Evolutionary conservation across 2,888 invertebrate genomes (phyloP).

Genomic region (Parelbella ahira): DNA sequence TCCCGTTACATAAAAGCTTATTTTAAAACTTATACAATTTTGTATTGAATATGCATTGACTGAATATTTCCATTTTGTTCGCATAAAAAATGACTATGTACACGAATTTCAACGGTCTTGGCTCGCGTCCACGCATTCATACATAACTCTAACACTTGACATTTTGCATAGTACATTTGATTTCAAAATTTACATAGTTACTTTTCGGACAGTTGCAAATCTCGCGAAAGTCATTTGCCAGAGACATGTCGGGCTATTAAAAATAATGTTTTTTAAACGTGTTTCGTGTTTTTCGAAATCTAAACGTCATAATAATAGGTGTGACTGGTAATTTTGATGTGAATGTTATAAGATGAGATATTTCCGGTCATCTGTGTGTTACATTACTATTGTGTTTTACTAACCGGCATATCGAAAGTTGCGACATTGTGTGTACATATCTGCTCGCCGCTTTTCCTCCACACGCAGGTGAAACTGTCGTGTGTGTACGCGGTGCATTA

Average conservation of each 20-base stretch:
- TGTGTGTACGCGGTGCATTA: constrained; percentile 34
- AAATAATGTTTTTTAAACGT: constrained; percentile 6
- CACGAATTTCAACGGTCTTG: too few relatives aligned
- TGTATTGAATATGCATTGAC: too few relatives aligned
- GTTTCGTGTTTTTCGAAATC: constrained; percentile 8
- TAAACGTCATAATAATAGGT: too few relatives aligned
- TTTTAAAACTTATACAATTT: too few relatives aligned
- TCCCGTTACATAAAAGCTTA: too few relatives aligned
- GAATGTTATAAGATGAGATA: constrained; percentile 1
- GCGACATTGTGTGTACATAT: constrained; percentile 9
- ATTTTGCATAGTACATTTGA: constrained; percentile 34
- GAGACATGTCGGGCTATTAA: background rate
- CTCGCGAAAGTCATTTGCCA: constrained; percentile 4
- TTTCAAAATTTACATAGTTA: constrained; percentile 24
- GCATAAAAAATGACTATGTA: too few relatives aligned
- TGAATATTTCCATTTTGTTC: too few relatives aligned
- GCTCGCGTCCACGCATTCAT: constrained; percentile 49
- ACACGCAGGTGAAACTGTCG: constrained; percentile 18
- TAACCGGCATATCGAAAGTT: constrained; percentile 13
- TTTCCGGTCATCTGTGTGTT: background rate
- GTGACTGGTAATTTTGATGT: background rate
- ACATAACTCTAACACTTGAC: constrained; percentile 38
- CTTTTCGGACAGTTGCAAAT: constrained; percentile 8
- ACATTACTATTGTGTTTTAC: too few relatives aligned
- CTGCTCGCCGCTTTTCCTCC: constrained; percentile 8